Base-by-base conservation (phyloP, 2,797 vertebrate species). In the Artibeus lituratus region DNA sequence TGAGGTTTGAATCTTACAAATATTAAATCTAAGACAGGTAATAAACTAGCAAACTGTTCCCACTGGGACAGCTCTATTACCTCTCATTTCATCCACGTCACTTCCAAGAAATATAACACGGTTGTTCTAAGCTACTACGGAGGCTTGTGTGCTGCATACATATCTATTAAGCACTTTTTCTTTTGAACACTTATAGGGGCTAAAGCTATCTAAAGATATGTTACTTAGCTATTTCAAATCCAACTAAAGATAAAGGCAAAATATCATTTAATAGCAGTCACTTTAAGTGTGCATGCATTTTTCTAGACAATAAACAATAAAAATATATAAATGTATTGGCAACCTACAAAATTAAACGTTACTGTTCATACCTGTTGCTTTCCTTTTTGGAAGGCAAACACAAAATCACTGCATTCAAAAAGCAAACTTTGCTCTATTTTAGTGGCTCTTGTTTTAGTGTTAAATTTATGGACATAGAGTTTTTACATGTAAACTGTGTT, bases 401-500 rank as follows among this genome's bases (percentile, higher is more conserved):
- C 26, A 94, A 95, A 91, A 94, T 78, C 32, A 82, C 11, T 78
- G 16, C 32, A 94, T 72, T 87, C 42, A 91, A 80, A 96, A 74
- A 88, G 42, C 29, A 80, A 86, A 91, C 70, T 78, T 12, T 62
- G 55, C 39, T 96, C 49, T 85, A 55, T 74, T 94, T 96, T 69
- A 18, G 57, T 74, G 21, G 24, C 26, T 76, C 22, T 95, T 89
- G 19, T 88, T 91, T 91, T 55, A 91, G 37, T 85, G 59, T 95
- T 80, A 87, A 96, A 88, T 90, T 96, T 86, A 92, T 81, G 69
- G 90, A 88, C 57, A 39, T 24, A 29, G 44, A 84, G 12, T 82
- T 95, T 94, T 93, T 90, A 96, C 78, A 82, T 39, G 29, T 86
- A 95, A 94, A 92, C 81, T 94, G 11, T 88, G 53, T 39, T 86